Base-by-base conservation (phyloP, 2,797 vertebrate genomes). In the Bovichtus diacanthus region DNA sequence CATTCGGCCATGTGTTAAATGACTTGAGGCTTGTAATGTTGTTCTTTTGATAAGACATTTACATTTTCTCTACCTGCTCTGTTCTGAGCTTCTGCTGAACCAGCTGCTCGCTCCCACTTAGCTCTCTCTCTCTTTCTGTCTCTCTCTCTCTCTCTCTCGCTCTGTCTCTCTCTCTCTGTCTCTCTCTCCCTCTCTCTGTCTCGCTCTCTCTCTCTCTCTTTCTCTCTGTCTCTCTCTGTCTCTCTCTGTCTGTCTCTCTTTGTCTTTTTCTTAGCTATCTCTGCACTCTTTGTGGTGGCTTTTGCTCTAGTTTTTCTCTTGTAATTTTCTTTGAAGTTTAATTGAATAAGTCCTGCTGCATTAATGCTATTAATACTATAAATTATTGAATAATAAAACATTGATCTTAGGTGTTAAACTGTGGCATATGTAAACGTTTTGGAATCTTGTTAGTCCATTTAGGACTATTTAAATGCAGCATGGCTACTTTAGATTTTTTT, bases 21-120 rank as follows among this genome's bases (percentile, higher is more conserved):
- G 1, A 25, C 21, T 50, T 56, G 2, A 65, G 9, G 47, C 13
- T 49, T 38, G 5, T 50, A 9, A 36, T 73, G 29, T 21, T 15
- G 39, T 36, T 60, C 6, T 47, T 29, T 29, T 74, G 39, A 60
- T 43, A 27, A 49, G 41, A 27, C 25, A 70, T 74, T 49, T 25
- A 18, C 13, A 29, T 62, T 50, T 51, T 51, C 9, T 44, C 18
- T 10, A 25, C 31, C 54, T 67, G 44, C 41, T 46, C 41, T 54
- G 19, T 43, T 54, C 15, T 25, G 15, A 60, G 41, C 25, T 39
- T 31, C 9, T 80, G 25, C 29, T 65, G n/a, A 73, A 41, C 31
- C 4, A 36, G 25, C 43, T 23, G 21, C 55, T 34, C 0, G 2
- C 18, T 43, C 18, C 4, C 1, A 18, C 55, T 27, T 21, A 18